Evolutionary conservation across 2,797 vertebrate species (phyloP).

Genomic region (Rhynchotus rufescens): DNA sequence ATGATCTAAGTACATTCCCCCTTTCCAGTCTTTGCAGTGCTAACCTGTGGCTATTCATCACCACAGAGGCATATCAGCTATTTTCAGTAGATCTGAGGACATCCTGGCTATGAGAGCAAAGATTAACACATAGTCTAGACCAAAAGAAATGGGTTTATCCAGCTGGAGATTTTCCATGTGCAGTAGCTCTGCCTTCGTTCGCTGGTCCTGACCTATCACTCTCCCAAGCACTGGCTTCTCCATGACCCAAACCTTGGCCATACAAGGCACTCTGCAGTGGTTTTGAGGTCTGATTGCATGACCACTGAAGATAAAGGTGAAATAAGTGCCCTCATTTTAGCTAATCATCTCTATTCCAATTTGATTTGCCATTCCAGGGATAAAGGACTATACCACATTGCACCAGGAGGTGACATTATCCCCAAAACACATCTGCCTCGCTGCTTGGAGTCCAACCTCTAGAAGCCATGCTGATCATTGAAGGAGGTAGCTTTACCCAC

Average conservation of each 20-base stretch:
- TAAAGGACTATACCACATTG: background rate
- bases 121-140: background rate
- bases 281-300: background rate
- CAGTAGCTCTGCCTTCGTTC: background rate
- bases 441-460: background rate
- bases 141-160: background rate
- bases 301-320: background rate
- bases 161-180: background rate
- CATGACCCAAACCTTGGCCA: background rate
- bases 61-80: background rate
- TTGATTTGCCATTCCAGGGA: background rate
- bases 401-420: background rate
- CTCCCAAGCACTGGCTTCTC: background rate
- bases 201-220: background rate
- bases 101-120: background rate
- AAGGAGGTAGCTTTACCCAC: background rate
- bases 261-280: background rate
- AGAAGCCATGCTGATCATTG: accelerated
- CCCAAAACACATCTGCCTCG: background rate
- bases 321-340: background rate
- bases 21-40: background rate
- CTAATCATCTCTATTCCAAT: background rate
- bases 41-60: background rate
- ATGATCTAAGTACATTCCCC: background rate
- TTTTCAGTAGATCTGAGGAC: background rate